Conservation (phyloP, 2,888 invertebrate genomes). For the Cetonia aurata region DNA sequence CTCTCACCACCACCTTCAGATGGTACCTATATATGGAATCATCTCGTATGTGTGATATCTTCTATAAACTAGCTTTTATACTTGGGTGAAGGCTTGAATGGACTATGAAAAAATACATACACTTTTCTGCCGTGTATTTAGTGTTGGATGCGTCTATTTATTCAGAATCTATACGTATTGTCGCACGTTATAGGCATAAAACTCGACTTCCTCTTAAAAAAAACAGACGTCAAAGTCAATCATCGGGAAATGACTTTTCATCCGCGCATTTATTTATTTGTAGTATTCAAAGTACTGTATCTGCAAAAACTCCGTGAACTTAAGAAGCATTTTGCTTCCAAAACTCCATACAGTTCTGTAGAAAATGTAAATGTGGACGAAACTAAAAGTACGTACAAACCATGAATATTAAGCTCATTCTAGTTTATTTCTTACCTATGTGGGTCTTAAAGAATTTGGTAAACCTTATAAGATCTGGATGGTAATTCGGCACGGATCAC, state of each 20-base stretch:
- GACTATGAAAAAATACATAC: no score
- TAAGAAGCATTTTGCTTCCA: constrained; percentile 24
- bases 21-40: no score
- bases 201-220: no score
- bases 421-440: neutral
- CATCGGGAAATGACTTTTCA: constrained; percentile 1
- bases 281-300: constrained; percentile 29
- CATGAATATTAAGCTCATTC: neutral
- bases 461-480: constrained; percentile 31
- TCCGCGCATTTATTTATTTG: constrained; percentile 10
- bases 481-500: constrained; percentile 29
- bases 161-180: no score
- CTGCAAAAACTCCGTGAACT: constrained; percentile 9
- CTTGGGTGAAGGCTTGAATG: no score
- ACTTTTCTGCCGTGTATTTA: no score
- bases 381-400: constrained; percentile 3
- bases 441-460: constrained; percentile 12
- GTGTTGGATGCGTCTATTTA: no score
- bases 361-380: constrained; percentile 5
- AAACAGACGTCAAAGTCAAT: constrained; percentile 4
- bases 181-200: no score
- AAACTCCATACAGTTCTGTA: constrained; percentile 11
- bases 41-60: no score
- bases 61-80: no score
- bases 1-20: no score